Evolutionary conservation across 2,797 vertebrate genomes (phyloP).

Genomic region (Poecilia gillii): DNA sequence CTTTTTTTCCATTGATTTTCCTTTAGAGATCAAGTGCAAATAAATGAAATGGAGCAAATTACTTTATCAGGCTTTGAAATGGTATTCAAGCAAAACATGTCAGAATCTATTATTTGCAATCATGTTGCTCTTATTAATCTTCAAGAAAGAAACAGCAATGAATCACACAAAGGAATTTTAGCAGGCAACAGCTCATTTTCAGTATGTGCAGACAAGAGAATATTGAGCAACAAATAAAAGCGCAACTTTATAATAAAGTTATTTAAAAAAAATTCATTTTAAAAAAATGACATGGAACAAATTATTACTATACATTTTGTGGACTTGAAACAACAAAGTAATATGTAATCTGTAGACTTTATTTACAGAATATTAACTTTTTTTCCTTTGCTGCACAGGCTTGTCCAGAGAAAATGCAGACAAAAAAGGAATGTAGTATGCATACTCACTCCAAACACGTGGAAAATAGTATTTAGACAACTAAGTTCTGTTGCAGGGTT

Average conservation of each 20-base stretch:
- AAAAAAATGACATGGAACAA: no score
- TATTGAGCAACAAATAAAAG: slow-evolving; percentile 26
- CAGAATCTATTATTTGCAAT: slow-evolving; percentile 90
- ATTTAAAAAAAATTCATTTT: not conserved
- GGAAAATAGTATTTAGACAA: not conserved
- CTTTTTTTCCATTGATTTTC: slow-evolving; percentile 95
- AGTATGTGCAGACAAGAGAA: slow-evolving; percentile 59
- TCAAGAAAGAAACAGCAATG: slow-evolving; percentile 73
- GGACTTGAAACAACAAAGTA: not conserved
- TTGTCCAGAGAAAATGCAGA: not conserved
- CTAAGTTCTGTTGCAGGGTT: not conserved
- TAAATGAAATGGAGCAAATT: slow-evolving; percentile 91
- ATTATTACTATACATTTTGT: not conserved
- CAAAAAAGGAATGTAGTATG: not conserved
- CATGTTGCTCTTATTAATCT: slow-evolving; percentile 84
- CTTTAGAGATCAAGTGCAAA: slow-evolving; percentile 87
- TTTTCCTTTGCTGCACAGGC: not conserved
- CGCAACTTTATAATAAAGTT: slow-evolving; percentile 54
- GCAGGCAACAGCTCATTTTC: slow-evolving; percentile 61
- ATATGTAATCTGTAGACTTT: not conserved
- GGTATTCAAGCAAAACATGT: slow-evolving; percentile 84
- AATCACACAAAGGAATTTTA: slow-evolving; percentile 72
- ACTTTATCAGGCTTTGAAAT: slow-evolving; percentile 80
- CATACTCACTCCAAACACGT: not conserved
- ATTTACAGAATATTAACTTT: not conserved